Base-by-base conservation (phyloP, 2,888 invertebrate species). In the Hetaerina titia region DNA sequence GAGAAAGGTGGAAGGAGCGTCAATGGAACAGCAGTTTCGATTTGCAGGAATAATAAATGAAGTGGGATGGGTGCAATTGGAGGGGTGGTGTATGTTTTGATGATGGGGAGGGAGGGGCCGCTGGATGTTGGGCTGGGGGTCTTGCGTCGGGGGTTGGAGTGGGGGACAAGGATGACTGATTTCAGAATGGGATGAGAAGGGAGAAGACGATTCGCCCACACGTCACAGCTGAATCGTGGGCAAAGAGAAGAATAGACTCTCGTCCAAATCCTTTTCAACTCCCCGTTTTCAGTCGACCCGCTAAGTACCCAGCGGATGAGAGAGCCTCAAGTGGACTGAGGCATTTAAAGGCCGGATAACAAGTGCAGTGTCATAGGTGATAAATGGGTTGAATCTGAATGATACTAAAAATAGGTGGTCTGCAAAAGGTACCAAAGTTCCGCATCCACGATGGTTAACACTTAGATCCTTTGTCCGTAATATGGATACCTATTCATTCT, bases 11-110 rank as follows among this genome's bases (percentile, higher is more conserved):
- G 90, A 45, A 45, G 90, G 45, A 64, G 64, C 90, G 92, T 74
- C 92, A 92, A 57, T 69, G 69, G 92, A 92, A n/a, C 92, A 92
- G 64, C 92, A 92, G 92, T 92, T 92, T 92, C 92, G 92, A 92
- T 92, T 92, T 92, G 92, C 64, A 69, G 69, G 92, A 92, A 92
- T 92, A 92, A 92, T 92, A 69, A 92, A 92, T 69, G 92, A 69
- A 63, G 90, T 19, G 89, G 89, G 57, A 19, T 15, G 89, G 56
- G 8, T 25, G 81, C 81, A 81, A 81, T 81, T 81, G 81, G 31
- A 81, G 81, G 81, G 81, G 81, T 45, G 45, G 45, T 81, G 81
- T 81, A 81, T 81, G 81, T 81, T 81, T 81, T 81, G 81, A 81
- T n/a, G 89, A 56, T 60, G 45, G 63, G 90, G 31, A 63, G 69